Base-by-base conservation (phyloP, 1,140 invertebrate species). In the Hypsibius dujardini region DNA sequence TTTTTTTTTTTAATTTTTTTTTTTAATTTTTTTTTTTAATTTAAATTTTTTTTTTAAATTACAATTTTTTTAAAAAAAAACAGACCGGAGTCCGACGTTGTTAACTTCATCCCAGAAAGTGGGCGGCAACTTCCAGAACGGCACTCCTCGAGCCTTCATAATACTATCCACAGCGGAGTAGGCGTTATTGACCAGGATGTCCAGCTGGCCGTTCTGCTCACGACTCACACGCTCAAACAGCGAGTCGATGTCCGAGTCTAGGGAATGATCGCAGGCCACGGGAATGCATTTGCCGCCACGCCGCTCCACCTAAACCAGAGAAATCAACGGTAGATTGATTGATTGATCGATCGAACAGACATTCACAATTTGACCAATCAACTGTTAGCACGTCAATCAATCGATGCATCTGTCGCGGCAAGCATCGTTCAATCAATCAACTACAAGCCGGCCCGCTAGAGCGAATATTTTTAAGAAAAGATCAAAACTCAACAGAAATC, bases 161-260 rank as follows among this genome's bases (percentile, higher is more conserved):
- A 70, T 47, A 62, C 12, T 42, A 42, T 75, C 73, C n/a, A 80
- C 80, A 2, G 75, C 81, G 47, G 79, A 76, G 74, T 78, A 82
- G 3, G 82, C 81, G 74, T 83, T 83, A 73, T 82, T 82, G 46
- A 82, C 81, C 12, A 83, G 75, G 71, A 82, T 75, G 73, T 83
- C 80, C 45, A 83, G 75, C 59, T 75, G 73, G 42, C 82, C 82
- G n/a, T 79, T 72, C 62, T 67, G 62, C 72, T 83, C 80, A 2
- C 70, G 62, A 42, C 77, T 75, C 46, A 83, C 77, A 56, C 73
- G 74, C 28, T 81, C 76, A 76, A 83, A 83, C 42, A 83, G 72
- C 42, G 70, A 59, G 47, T 79, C 73, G 7, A 83, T 75, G 45
- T 83, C 77, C 1, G 76, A 76, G 72, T 79, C 77, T 69, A 81